Evolutionary conservation across 2,888 invertebrate species (phyloP), one percentile per base, ranked within the genome.

Genomic region (Sialis lutaria): DNA sequence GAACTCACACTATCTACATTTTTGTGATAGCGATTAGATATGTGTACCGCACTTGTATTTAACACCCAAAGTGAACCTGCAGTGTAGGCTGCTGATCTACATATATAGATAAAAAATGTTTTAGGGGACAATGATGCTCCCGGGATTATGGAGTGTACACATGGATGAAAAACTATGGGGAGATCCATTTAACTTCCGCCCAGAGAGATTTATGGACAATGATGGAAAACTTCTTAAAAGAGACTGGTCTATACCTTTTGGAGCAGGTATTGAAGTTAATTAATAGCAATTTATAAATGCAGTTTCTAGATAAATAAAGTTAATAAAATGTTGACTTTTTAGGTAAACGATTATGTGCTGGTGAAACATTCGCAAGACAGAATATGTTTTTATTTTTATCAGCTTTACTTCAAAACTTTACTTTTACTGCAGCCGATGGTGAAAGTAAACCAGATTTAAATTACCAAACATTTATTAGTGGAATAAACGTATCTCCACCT

Each of bases 351-450:
- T 61, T 80, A 0, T 82, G 82, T 55, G 73, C 79, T 0, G 82
- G 81, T 0, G 82, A 82, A 60, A 79, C 79, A 0, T 79, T 74
- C 57, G 74, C 79, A 0, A 67, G 81, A 1, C 79, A 77, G 53
- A 65, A 70, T 52, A 62, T 79, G 57, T 82, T 80, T 57, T 67
- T 74, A 49, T 66, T 74, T 8, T 67, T 76, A 33, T 57, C 76
- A 0, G 67, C 67, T 0, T 64, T 82, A 51, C 66, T 77, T 60
- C 80, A 81, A 54, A 73, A 75, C 40, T 81, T 79, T 56, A 62
- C 66, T 48, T 67, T 78, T 9, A 64, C 67, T 2, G 66, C 74
- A 1, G 69, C 70, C 1, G 68, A 73, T 5, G 71, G 69, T 0
- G 65, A 67, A 44, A 61, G 73, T 13, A 64, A 67, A 22, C 75